Percentiles rank a stretch among this genome's conserved stretches.
Evolutionary conservation across 2,797 vertebrate species (phyloP).

Genomic region (Gadopsis bispinosus): DNA sequence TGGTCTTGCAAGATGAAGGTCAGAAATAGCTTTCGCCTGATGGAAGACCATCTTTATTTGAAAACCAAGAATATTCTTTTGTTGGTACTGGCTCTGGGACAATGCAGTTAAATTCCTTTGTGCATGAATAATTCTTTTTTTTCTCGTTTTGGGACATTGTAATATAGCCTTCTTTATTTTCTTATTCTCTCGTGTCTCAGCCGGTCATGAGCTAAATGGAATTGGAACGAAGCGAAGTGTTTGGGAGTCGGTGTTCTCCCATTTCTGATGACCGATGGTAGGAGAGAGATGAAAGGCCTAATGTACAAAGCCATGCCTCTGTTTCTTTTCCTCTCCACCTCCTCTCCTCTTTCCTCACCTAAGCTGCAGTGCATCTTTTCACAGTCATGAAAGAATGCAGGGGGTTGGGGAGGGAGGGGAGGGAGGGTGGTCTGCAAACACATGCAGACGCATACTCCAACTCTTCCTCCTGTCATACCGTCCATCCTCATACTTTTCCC

Average conservation of each 20-base stretch:
- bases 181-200: conserved; percentile 39
- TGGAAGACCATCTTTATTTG: conserved; percentile 53
- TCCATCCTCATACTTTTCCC: conserved; percentile 9
- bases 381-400: conserved; percentile 54
- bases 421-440: conserved; percentile 20
- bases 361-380: conserved; percentile 53
- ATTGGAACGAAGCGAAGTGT: conserved; percentile 57
- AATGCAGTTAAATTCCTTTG: conserved; percentile 66
- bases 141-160: conserved; percentile 52
- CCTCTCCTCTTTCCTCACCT: conserved; percentile 39
- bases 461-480: conserved; percentile 23
- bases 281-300: conserved; percentile 72
- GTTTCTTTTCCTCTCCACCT: conserved; percentile 32
- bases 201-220: conserved; percentile 57
- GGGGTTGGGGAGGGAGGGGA: not conserved
- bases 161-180: conserved; percentile 61
- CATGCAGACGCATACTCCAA: conserved; percentile 24
- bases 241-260: conserved; percentile 63
- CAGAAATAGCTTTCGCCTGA: conserved; percentile 54
- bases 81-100: conserved; percentile 61
- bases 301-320: conserved; percentile 70
- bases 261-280: conserved; percentile 77
- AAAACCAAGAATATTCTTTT: conserved; percentile 58
- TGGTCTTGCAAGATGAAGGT: conserved; percentile 34
- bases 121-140: conserved; percentile 67